Conservation (phyloP, 1,140 invertebrate species). For the Watersipora subatra region DNA sequence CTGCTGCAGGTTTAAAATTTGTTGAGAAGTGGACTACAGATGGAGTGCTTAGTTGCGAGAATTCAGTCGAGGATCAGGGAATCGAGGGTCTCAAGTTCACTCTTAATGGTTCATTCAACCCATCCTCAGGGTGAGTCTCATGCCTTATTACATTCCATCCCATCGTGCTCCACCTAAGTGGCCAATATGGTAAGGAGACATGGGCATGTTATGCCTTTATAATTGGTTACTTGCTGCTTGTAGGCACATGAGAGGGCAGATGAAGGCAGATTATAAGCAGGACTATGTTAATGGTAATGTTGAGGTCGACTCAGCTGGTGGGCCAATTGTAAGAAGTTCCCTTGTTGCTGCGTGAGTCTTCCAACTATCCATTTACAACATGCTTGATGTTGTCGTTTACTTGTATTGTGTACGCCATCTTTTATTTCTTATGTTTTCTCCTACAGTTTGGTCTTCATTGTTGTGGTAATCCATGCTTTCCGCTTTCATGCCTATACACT, state of each 20-base stretch:
- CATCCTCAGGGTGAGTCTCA: constrained; percentile 70
- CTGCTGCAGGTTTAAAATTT: constrained; percentile 70
- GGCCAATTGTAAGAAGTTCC: constrained; percentile 61
- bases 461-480: too few relatives aligned
- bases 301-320: constrained; percentile 77
- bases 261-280: constrained; percentile 73
- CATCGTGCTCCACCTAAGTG: neutral
- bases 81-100: constrained; percentile 74
- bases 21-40: constrained; percentile 99
- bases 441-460: neutral
- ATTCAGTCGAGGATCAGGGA: constrained; percentile 78
- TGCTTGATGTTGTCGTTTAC: neutral
- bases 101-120: constrained; percentile 80
- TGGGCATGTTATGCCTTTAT: too few relatives aligned
- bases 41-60: constrained; percentile 80
- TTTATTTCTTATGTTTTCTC: neutral
- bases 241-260: constrained; percentile 67
- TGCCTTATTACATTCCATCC: neutral
- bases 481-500: too few relatives aligned
- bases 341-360: constrained; percentile 61
- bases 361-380: constrained; percentile 4
- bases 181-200: too few relatives aligned
- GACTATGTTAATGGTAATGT: constrained; percentile 70
- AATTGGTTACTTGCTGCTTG: constrained; percentile 28
- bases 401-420: too few relatives aligned